A percentile compares a stretch with the other conserved stretches of the same genome.
These are phyloP conservation scores for Erannis defoliaria DNA, from an alignment of 2,888 invertebrate genomes.

Conservation along the genomic window DNA sequence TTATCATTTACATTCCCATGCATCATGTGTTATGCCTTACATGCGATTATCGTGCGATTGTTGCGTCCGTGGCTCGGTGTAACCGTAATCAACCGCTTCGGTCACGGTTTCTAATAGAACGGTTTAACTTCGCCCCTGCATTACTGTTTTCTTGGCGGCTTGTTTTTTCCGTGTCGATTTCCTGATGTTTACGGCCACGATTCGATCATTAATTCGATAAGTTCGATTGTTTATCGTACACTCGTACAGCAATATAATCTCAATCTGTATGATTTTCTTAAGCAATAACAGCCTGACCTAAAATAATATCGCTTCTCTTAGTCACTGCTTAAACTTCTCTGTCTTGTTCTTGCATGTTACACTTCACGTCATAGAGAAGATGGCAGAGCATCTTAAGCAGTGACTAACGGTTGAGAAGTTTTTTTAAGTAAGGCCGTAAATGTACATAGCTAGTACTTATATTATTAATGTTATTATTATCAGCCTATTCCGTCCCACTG, in stretches of 20 bases:
- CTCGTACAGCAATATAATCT: slow-evolving; percentile 19
- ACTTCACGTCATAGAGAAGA: too few species aligned
- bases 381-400: too few species aligned
- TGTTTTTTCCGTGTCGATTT: slow-evolving; percentile 39
- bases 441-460: too few species aligned
- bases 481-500: too few species aligned
- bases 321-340: too few species aligned
- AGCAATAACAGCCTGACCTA: neutral
- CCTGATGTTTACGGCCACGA: slow-evolving; percentile 27
- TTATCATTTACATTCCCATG: slow-evolving; percentile 51
- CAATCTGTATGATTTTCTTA: neutral
- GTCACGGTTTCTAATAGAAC: slow-evolving; percentile 59
- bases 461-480: too few species aligned
- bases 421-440: too few species aligned
- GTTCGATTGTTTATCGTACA: slow-evolving; percentile 24
- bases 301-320: neutral
- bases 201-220: slow-evolving; percentile 27
- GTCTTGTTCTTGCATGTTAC: too few species aligned
- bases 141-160: slow-evolving; percentile 38
- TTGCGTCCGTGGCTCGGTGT: slow-evolving; percentile 53
- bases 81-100: slow-evolving; percentile 55
- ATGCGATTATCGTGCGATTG: slow-evolving; percentile 55
- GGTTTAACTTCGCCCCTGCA: slow-evolving; percentile 29
- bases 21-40: slow-evolving; percentile 45
- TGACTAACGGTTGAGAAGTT: too few species aligned